Conservation (phyloP, 1,140 invertebrate genomes). For the Aphelenchoides fujianensis region DNA sequence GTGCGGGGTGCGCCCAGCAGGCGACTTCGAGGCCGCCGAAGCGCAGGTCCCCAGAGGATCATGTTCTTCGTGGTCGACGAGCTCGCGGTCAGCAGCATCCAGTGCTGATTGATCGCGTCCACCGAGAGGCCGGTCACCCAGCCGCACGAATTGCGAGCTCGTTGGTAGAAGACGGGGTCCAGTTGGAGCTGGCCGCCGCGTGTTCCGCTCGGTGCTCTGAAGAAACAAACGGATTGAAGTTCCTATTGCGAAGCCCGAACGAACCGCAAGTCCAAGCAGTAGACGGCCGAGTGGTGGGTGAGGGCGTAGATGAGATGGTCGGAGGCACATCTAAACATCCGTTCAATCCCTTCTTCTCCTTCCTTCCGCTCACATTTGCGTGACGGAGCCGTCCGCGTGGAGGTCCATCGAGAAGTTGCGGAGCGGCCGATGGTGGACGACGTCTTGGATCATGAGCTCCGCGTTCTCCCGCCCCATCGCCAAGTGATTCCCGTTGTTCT, state of each 20-base stretch:
- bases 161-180: slow-evolving; percentile 35
- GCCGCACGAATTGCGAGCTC: slow-evolving; percentile 35
- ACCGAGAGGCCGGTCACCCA: slow-evolving; percentile 45
- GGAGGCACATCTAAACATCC: too few species aligned
- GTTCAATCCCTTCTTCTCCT: too few species aligned
- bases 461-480: slow-evolving; percentile 36
- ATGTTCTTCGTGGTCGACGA: slow-evolving; percentile 52
- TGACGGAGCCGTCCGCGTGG: slow-evolving; percentile 32
- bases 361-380: too few species aligned
- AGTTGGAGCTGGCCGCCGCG: slow-evolving; percentile 34
- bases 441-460: slow-evolving; percentile 34
- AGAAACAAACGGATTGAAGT: slow-evolving; percentile 23
- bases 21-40: slow-evolving; percentile 46
- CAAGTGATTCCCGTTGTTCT: slow-evolving; percentile 30
- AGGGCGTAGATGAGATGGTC: slow-evolving; percentile 51
- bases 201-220: slow-evolving; percentile 29
- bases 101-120: slow-evolving; percentile 46
- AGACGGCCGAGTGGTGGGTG: slow-evolving; percentile 43
- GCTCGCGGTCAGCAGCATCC: slow-evolving; percentile 47
- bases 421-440: slow-evolving; percentile 27
- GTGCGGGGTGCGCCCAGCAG: slow-evolving; percentile 40
- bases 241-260: neutral
- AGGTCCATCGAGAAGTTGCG: slow-evolving; percentile 37
- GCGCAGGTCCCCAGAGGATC: slow-evolving; percentile 47
- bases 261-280: slow-evolving; percentile 43